Evolutionary conservation across 2,888 invertebrate species (phyloP).

Genomic region (Volucella inflata): DNA sequence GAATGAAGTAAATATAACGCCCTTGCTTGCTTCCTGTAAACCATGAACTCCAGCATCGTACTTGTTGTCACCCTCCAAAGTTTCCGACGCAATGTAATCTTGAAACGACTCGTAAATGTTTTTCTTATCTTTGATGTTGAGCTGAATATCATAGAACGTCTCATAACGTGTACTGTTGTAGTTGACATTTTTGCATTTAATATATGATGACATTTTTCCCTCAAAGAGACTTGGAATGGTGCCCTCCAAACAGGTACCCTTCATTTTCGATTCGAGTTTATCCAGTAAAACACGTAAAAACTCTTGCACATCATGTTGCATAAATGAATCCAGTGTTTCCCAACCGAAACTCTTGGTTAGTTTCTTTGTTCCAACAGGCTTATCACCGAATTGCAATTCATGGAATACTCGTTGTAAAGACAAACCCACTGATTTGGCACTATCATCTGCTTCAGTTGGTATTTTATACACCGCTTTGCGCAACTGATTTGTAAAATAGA

Average conservation of each 20-base stretch:
- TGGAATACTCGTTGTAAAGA: constrained; percentile 99
- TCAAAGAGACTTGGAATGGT: constrained; percentile 98
- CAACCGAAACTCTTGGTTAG: constrained; percentile 99
- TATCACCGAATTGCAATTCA: constrained; percentile 98
- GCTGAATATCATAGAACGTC: constrained; percentile 99
- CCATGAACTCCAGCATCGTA: constrained; percentile 99
- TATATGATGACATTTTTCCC: constrained; percentile 99
- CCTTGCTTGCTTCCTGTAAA: constrained; percentile 95
- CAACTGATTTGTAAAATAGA: constrained; percentile 97
- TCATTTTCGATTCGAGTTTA: constrained; percentile 99
- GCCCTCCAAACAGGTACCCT: constrained; percentile 98
- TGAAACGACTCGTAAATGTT: constrained; percentile 97
- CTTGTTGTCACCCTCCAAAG: constrained; percentile 98
- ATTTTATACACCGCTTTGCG: constrained; percentile 98
- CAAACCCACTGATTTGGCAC: constrained; percentile 93
- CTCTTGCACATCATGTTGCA: constrained; percentile 99
- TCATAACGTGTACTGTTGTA: constrained; percentile 97
- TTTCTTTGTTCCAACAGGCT: constrained; percentile 99
- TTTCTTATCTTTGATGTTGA: constrained; percentile 99
- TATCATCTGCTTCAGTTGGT: constrained; percentile 99
- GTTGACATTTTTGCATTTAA: constrained; percentile 98
- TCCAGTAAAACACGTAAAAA: constrained; percentile 95
- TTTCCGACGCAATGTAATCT: constrained; percentile 97
- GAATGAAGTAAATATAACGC: constrained; percentile 97
- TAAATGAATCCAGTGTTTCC: constrained; percentile 99